Conservation (phyloP, 30 jellyfish, hydroid and myxozoan genomes). For the Aurelia coerulea region DNA sequence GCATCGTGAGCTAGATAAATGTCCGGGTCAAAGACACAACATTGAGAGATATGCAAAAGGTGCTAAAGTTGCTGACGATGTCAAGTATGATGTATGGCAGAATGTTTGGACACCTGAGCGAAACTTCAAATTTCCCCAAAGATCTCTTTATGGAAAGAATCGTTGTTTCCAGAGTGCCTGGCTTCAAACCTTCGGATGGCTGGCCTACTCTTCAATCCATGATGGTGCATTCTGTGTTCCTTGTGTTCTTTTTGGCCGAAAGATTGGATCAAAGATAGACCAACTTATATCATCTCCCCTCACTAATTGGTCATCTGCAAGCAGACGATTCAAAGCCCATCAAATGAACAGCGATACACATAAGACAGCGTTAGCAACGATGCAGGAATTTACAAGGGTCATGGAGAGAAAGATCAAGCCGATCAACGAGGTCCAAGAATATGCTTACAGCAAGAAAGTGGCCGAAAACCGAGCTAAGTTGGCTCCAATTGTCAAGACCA, state of each 20-base stretch:
- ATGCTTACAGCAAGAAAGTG: too few species aligned
- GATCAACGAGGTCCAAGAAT: background rate
- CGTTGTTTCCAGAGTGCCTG: too few species aligned
- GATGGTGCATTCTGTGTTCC: slow-evolving; percentile 59
- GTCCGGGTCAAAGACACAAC: too few species aligned
- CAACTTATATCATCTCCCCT: background rate
- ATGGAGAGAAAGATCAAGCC: slow-evolving; percentile 12
- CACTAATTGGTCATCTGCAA: slow-evolving; percentile 29
- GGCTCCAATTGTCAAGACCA: too few species aligned
- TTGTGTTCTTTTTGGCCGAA: slow-evolving; percentile 20
- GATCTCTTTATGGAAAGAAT: background rate
- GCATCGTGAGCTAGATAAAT: too few species aligned
- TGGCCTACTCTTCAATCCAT: too few species aligned
- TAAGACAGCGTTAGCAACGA: background rate
- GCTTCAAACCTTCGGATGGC: too few species aligned
- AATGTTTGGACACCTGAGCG: slow-evolving; percentile 40
- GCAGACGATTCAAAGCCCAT: background rate
- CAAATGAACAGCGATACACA: background rate
- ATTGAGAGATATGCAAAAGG: too few species aligned
- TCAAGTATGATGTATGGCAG: too few species aligned
- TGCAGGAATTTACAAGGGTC: background rate
- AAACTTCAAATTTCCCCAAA: background rate
- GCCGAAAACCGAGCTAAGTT: too few species aligned
- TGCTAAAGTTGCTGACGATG: too few species aligned
- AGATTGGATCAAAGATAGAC: background rate